phyloP scores from a whole-genome alignment of 2,888 invertebrate genomes.

The Amphipoea oculea region DNA sequence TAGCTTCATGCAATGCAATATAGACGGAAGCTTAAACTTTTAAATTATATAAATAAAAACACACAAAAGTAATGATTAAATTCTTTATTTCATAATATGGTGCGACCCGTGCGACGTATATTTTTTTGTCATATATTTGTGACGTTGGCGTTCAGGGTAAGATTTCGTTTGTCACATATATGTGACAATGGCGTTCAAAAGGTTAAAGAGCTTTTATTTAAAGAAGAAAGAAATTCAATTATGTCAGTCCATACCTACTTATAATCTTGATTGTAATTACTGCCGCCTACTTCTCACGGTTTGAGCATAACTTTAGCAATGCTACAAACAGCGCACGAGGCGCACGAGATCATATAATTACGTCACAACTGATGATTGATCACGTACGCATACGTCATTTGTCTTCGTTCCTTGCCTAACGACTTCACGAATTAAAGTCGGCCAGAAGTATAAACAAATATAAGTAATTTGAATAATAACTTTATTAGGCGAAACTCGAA shows the following conservation, averaged over 20 bases:
- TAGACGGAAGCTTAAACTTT: too few species aligned
- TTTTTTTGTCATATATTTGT: too few species aligned
- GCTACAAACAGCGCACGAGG: constrained; percentile 28
- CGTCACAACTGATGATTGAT: constrained; percentile 59
- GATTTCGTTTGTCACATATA: too few species aligned
- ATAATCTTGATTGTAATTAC: constrained; percentile 4
- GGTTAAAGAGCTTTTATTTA: neutral
- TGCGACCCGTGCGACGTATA: too few species aligned
- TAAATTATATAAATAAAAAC: too few species aligned
- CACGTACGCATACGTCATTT: constrained; percentile 54
- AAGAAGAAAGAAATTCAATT: neutral
- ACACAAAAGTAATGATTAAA: too few species aligned
- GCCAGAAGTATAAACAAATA: constrained; percentile 40
- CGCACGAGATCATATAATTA: constrained; percentile 50
- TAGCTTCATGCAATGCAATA: too few species aligned
- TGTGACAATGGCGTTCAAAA: too few species aligned
- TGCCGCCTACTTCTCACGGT: neutral
- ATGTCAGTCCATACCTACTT: neutral
- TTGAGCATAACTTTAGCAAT: constrained; percentile 51
- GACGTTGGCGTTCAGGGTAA: too few species aligned
- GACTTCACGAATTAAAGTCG: constrained; percentile 51
- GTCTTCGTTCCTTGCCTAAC: constrained; percentile 52
- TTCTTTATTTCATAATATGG: too few species aligned
- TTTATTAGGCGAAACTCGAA: neutral
- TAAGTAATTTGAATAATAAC: constrained; percentile 7